phyloP scores from a whole-genome alignment of 2,113 vertebrate species.

The Larimichthys polyactis region DNA sequence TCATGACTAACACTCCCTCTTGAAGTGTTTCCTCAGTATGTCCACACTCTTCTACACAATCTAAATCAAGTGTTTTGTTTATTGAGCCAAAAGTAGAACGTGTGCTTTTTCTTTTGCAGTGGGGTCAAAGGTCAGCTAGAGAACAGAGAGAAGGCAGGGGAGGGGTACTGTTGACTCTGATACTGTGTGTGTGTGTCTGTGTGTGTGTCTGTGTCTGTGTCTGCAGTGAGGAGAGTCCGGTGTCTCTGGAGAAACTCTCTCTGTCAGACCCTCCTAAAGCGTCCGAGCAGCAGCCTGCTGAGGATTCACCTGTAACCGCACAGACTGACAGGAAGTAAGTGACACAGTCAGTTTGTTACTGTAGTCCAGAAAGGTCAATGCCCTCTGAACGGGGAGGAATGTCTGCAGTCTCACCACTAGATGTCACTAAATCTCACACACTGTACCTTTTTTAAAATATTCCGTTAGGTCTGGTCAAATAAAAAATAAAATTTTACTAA shows the following conservation, averaged over 20 bases:
- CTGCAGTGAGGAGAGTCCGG: slow-evolving; percentile 76
- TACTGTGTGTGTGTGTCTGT: neutral
- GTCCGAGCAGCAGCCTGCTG: slow-evolving; percentile 64
- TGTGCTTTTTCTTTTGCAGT: neutral
- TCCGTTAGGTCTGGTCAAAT: too few relatives aligned
- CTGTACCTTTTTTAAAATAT: too few relatives aligned
- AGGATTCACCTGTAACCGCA: slow-evolving; percentile 53
- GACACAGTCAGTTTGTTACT: too few relatives aligned
- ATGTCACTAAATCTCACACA: too few relatives aligned
- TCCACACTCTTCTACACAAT: neutral
- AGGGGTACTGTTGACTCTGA: neutral
- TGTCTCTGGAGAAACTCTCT: slow-evolving; percentile 80
- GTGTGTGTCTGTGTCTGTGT: slow-evolving; percentile 25
- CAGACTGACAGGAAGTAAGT: slow-evolving; percentile 81
- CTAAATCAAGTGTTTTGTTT: neutral
- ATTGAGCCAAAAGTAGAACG: neutral
- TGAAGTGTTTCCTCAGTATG: neutral
- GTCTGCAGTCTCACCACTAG: too few relatives aligned
- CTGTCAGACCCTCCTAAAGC: slow-evolving; percentile 67
- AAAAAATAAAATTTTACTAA: too few relatives aligned
- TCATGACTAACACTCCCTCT: neutral
- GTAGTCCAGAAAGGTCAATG: too few relatives aligned
- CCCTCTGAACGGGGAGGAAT: too few relatives aligned
- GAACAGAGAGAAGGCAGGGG: neutral
- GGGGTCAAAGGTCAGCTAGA: slow-evolving; percentile 5